phyloP scores from a whole-genome alignment of 2,888 invertebrate species.

The Chrysopilus asiliformis region DNA sequence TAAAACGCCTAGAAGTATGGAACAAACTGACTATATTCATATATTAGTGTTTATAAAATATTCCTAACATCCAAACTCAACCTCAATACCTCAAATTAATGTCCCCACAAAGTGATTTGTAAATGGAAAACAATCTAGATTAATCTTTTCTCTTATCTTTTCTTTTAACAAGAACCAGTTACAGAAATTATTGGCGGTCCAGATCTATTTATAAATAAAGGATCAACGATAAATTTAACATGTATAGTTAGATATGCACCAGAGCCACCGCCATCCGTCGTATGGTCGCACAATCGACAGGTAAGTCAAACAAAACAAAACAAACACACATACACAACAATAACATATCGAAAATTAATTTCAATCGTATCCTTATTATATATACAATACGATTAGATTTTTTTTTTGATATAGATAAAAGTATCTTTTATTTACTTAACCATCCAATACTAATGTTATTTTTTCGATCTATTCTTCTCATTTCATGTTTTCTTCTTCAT shows the following conservation, averaged over 20 bases:
- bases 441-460: background rate
- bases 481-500: slow-evolving; percentile 11
- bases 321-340: background rate
- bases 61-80: background rate
- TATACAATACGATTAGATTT: background rate
- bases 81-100: background rate
- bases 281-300: slow-evolving; percentile 67
- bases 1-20: too few relatives aligned
- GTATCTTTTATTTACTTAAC: background rate
- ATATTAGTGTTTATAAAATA: too few relatives aligned
- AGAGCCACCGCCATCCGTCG: slow-evolving; percentile 69
- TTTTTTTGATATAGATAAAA: background rate
- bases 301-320: slow-evolving; percentile 27
- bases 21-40: too few relatives aligned
- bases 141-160: slow-evolving; percentile 20
- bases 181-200: slow-evolving; percentile 71
- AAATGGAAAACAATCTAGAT: too few relatives aligned
- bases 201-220: slow-evolving; percentile 72
- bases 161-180: slow-evolving; percentile 69
- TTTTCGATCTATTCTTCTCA: slow-evolving; percentile 3
- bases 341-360: slow-evolving; percentile 1
- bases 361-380: background rate
- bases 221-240: slow-evolving; percentile 78
- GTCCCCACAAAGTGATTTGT: background rate
- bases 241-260: slow-evolving; percentile 73